phyloP scores from a whole-genome alignment of 2,888 invertebrate species.

The Ophioninae sp. region DNA sequence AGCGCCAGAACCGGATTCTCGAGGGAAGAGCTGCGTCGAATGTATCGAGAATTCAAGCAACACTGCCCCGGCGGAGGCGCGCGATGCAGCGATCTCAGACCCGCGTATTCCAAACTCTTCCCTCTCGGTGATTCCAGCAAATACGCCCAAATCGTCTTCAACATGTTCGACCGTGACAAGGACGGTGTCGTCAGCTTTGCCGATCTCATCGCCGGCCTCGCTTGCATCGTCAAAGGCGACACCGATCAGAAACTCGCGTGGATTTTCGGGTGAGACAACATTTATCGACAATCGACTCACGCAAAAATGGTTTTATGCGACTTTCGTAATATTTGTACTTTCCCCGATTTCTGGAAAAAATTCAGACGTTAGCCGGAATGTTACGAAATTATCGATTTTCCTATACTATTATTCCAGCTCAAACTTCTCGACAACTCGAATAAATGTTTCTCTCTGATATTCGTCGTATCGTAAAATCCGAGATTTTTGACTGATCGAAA shows the following conservation, averaged over 20 bases:
- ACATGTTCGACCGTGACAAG: conserved; percentile 73
- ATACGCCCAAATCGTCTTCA: conserved; percentile 76
- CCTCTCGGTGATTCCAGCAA: conserved; percentile 75
- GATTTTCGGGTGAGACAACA: conserved; percentile 73
- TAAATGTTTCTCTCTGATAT: not conserved
- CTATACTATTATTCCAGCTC: too few relatives aligned
- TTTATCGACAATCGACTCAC: not conserved
- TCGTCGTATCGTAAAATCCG: not conserved
- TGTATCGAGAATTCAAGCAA: conserved; percentile 76
- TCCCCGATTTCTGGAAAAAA: too few relatives aligned
- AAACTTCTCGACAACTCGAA: too few relatives aligned
- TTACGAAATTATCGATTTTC: too few relatives aligned
- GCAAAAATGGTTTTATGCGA: not conserved
- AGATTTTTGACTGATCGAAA: not conserved
- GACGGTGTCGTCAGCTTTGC: conserved; percentile 75
- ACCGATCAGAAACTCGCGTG: conserved; percentile 74
- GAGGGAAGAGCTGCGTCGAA: conserved; percentile 71
- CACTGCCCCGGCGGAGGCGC: conserved; percentile 74
- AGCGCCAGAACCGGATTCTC: conserved; percentile 73
- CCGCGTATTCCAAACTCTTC: conserved; percentile 76
- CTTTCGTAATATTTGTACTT: too few relatives aligned
- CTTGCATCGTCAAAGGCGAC: conserved; percentile 72
- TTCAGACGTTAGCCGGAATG: too few relatives aligned
- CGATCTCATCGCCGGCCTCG: conserved; percentile 71
- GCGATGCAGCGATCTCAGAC: conserved; percentile 72